A percentile compares a stretch with the other conserved stretches of the same genome.
Conservation (phyloP, 2,888 invertebrate genomes). For the Nomada fabriciana region DNA sequence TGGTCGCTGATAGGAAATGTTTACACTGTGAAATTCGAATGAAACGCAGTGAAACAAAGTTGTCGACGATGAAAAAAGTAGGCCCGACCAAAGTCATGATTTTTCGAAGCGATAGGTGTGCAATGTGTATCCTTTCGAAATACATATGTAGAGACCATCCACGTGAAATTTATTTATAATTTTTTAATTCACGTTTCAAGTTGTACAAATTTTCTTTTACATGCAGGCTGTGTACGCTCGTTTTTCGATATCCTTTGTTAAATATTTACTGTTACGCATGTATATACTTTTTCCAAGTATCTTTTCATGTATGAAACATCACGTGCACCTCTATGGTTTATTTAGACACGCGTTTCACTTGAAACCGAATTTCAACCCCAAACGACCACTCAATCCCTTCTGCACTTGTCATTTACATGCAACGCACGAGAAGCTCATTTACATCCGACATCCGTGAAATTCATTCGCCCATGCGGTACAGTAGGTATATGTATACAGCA, state of each 20-base stretch:
- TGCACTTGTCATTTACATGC: conserved; percentile 27
- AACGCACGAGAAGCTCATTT: conserved; percentile 21
- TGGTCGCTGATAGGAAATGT: conserved; percentile 23
- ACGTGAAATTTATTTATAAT: too few relatives aligned
- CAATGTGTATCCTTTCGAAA: not conserved
- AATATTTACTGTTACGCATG: too few relatives aligned
- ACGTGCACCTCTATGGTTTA: not conserved
- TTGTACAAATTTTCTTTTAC: too few relatives aligned
- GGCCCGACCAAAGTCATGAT: not conserved
- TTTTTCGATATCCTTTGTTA: not conserved
- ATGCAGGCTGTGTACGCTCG: not conserved
- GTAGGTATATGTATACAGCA: too few relatives aligned
- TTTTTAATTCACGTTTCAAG: too few relatives aligned
- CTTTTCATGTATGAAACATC: not conserved
- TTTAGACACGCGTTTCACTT: not conserved
- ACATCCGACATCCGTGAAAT: conserved; percentile 17
- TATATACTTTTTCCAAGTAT: too few relatives aligned
- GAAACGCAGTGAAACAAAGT: not conserved
- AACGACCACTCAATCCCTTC: conserved; percentile 15
- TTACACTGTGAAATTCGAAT: conserved; percentile 34
- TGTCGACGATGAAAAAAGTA: not conserved
- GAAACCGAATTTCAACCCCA: conserved; percentile 17
- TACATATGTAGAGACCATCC: not conserved
- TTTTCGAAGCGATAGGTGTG: too few relatives aligned
- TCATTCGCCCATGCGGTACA: conserved; percentile 10